These are phyloP conservation scores for Felis chaus DNA, from an alignment of 2,113 vertebrate genomes.

Conservation along the genomic window DNA sequence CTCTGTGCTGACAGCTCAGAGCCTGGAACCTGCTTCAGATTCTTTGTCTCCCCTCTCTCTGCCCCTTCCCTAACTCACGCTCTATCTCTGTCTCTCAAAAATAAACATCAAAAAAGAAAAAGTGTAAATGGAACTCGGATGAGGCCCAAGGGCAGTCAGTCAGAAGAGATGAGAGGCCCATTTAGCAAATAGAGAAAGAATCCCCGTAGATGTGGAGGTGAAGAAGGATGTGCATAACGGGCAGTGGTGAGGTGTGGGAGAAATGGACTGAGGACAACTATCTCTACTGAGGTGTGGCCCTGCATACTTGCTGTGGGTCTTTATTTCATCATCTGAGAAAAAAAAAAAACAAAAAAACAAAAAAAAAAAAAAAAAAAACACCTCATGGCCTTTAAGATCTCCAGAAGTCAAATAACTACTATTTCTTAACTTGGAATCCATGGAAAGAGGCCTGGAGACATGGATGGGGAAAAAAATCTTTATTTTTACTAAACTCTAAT, in stretches of 20 bases:
- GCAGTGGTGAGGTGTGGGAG: background rate
- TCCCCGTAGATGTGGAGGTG: background rate
- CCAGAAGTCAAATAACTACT: background rate
- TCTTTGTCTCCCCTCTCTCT: no score
- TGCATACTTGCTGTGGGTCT: background rate
- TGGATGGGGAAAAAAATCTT: background rate
- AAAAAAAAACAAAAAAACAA: background rate
- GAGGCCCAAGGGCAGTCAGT: background rate
- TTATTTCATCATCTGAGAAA: background rate
- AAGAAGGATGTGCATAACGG: background rate
- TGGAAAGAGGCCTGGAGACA: background rate
- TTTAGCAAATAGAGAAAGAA: background rate
- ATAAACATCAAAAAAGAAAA: slow-evolving; percentile 39
- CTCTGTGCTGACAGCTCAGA: no score
- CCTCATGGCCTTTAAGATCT: background rate
- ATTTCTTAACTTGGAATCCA: background rate
- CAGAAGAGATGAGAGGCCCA: background rate
- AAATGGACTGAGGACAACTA: background rate
- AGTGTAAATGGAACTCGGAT: background rate
- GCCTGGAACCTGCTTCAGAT: no score
- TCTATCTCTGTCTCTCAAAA: no score
- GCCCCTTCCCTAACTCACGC: no score
- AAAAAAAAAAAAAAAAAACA: background rate
- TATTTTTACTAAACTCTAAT: background rate
- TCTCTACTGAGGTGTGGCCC: background rate